Evolutionary conservation across 1,140 invertebrate genomes (phyloP), one percentile per base, ranked within the genome.

Genomic region (Atopsyche davidsoni): DNA sequence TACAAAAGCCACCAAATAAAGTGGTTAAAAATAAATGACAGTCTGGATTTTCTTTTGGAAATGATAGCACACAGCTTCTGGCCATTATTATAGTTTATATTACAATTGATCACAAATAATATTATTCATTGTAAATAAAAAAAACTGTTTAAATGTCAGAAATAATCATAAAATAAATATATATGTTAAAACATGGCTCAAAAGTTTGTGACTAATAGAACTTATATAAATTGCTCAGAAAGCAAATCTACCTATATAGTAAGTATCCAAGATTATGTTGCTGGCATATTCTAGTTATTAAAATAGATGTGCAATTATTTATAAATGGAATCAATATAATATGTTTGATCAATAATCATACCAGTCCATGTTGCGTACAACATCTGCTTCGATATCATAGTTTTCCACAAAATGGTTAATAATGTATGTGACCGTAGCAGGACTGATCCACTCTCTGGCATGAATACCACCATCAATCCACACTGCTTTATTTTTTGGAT

Each of bases 361-460:
- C 87, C 87, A 93, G 60, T 93, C 89, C 46, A 85, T 82, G 46
- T 81, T 78, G 28, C 83, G 81, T 41, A 93, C 70, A 11, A 88
- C 70, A 47, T 80, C 73, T 6, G 79, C 69, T 60, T 86, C 79
- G 4, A 75, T 76, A 17, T 83, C 75, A 61, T 79, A 80, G 59
- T 83, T 83, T 60, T 86, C 82, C 2, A 86, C 79, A 38, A 95
- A 67, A 63, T 90, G 82, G 60, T 86, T 85, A 21, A 92, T 77
- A 14, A 94, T 82, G 63, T 81, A 94, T 14, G 89, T 83, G 9
- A 87, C 85, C 0, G 86, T 85, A 0, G 92, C 89, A 2, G 89
- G 85, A 36, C 89, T 82, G 46, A 96, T 92, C 92, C 92, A 96
- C 73, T 96, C 92, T 23, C 92, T 68, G 0, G 90, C 91, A 61